Conservation (phyloP, 2,113 vertebrate species). For the Bubo scandiacus region DNA sequence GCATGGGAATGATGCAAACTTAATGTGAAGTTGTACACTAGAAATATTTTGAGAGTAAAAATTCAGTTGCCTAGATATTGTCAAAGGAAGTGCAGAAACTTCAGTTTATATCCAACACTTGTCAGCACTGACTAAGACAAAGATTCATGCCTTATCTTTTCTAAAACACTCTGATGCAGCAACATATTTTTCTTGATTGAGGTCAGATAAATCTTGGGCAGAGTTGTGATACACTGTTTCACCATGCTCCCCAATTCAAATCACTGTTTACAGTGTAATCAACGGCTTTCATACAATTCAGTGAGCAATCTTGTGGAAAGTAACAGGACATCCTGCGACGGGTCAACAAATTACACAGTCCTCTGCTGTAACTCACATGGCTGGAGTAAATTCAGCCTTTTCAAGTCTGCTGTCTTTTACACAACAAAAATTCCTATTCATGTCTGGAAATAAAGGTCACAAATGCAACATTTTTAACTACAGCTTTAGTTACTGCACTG, state of each 20-base stretch:
- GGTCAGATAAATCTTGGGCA: background rate
- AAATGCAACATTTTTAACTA: background rate
- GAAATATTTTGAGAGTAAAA: background rate
- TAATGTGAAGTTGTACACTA: background rate
- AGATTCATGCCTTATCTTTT: background rate
- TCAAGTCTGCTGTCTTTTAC: background rate
- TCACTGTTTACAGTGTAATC: background rate
- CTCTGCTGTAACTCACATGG: background rate
- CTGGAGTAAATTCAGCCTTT: background rate
- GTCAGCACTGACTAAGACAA: background rate
- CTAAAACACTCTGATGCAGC: background rate
- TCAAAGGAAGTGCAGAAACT: background rate
- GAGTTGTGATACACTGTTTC: background rate
- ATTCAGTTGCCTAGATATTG: background rate
- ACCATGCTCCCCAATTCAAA: background rate
- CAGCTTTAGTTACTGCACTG: background rate
- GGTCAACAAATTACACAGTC: background rate
- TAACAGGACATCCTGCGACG: background rate
- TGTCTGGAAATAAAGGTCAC: background rate
- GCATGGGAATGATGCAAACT: background rate
- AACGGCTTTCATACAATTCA: background rate
- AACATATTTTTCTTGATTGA: background rate
- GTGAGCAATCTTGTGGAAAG: background rate
- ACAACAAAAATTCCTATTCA: background rate
- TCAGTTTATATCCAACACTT: background rate